Evolutionary conservation across 1,140 invertebrate genomes (phyloP).

Genomic region (Pemphigus obesinymphae): DNA sequence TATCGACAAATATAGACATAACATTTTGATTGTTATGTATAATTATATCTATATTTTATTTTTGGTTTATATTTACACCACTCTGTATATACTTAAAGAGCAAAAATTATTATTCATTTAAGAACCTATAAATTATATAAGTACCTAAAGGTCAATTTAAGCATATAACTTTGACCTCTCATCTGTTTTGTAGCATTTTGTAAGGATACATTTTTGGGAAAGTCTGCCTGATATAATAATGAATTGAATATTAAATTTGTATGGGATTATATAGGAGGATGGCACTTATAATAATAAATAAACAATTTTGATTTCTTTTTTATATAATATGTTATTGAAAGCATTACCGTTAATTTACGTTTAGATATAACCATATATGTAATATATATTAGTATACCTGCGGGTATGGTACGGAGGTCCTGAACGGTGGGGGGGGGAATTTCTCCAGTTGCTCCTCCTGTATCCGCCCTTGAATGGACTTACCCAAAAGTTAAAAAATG

Average conservation of each 20-base stretch:
- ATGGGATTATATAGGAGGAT: neutral
- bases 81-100: neutral
- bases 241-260: neutral
- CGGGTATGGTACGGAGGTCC: no score
- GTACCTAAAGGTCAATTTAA: neutral
- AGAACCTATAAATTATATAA: neutral
- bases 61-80: no score
- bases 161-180: neutral
- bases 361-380: no score
- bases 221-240: neutral
- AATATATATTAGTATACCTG: no score
- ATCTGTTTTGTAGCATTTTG: neutral
- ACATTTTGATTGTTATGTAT: neutral
- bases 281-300: neutral
- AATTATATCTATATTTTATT: no score
- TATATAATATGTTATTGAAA: neutral
- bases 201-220: neutral
- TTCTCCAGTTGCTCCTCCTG: no score
- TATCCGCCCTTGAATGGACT: no score
- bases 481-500: no score
- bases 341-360: no score
- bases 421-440: no score
- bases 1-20: neutral
- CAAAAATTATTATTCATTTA: neutral
- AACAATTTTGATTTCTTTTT: neutral